Conservation (phyloP, 2,888 invertebrate species). For the Sialis fuliginosa region DNA sequence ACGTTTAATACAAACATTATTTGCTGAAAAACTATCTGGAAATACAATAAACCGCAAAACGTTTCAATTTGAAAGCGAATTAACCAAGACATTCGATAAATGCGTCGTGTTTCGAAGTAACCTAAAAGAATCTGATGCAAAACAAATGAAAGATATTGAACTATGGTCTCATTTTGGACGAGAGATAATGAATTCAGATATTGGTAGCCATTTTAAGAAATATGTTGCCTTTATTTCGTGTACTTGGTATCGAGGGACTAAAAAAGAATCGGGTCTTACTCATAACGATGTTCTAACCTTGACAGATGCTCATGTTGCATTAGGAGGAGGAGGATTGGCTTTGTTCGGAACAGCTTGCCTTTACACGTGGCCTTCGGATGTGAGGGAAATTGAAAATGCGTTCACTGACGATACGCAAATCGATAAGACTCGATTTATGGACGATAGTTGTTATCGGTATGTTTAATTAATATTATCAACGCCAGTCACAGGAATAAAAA, state of each 20-base stretch:
- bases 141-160: slow-evolving; percentile 54
- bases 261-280: slow-evolving; percentile 34
- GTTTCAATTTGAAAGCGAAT: slow-evolving; percentile 56
- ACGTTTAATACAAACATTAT: slow-evolving; percentile 67
- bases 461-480: not conserved
- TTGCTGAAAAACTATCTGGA: slow-evolving; percentile 73
- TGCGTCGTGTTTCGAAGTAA: slow-evolving; percentile 60
- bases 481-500: no score
- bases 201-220: slow-evolving; percentile 52
- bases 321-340: slow-evolving; percentile 84
- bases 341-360: slow-evolving; percentile 79
- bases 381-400: slow-evolving; percentile 43
- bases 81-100: slow-evolving; percentile 34
- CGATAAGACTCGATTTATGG: slow-evolving; percentile 58
- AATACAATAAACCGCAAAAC: slow-evolving; percentile 62
- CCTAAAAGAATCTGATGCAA: slow-evolving; percentile 49
- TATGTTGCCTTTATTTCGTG: slow-evolving; percentile 81
- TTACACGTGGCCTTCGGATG: slow-evolving; percentile 69
- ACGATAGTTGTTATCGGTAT: slow-evolving; percentile 76
- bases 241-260: slow-evolving; percentile 52
- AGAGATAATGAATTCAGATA: slow-evolving; percentile 57
- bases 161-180: slow-evolving; percentile 74
- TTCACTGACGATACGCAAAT: slow-evolving; percentile 44
- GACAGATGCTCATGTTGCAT: slow-evolving; percentile 69
- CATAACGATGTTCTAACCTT: slow-evolving; percentile 51